phyloP scores from a whole-genome alignment of 2,113 vertebrate genomes.

The Eclectus roratus region DNA sequence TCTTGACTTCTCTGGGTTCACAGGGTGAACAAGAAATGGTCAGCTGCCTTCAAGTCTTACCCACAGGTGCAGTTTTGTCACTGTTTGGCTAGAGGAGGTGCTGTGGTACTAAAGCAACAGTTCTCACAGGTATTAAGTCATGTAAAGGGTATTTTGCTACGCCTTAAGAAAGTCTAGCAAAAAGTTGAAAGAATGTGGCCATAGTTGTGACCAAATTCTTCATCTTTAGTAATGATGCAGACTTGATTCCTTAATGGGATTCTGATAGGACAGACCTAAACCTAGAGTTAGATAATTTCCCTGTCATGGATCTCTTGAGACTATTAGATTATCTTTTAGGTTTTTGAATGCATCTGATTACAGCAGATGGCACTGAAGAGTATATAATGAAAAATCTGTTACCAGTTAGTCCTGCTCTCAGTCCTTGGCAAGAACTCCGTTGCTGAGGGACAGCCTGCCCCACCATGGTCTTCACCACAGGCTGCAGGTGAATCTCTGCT shows the following conservation, averaged over 20 bases:
- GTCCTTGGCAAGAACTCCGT: background rate
- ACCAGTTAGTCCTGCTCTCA: background rate
- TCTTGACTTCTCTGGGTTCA: background rate
- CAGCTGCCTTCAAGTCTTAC: background rate
- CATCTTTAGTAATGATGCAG: rapidly evolving
- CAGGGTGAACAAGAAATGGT: background rate
- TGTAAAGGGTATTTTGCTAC: background rate
- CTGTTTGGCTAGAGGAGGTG: background rate
- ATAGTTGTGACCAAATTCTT: background rate
- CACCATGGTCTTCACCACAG: background rate
- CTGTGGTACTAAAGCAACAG: background rate
- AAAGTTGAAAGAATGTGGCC: background rate
- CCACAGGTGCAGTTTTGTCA: background rate
- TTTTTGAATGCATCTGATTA: background rate
- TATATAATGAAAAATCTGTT: background rate
- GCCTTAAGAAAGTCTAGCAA: background rate
- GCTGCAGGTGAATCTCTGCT: background rate
- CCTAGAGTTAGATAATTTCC: background rate
- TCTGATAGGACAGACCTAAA: background rate
- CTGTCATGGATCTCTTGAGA: background rate
- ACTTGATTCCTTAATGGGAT: background rate
- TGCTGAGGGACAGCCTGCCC: background rate
- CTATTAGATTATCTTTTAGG: background rate
- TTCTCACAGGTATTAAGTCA: background rate
- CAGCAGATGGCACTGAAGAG: slow-evolving; percentile 41